Percentiles rank a stretch among this genome's conserved stretches.
Conservation (phyloP, 2,888 invertebrate genomes). For the Fragum fragum region DNA sequence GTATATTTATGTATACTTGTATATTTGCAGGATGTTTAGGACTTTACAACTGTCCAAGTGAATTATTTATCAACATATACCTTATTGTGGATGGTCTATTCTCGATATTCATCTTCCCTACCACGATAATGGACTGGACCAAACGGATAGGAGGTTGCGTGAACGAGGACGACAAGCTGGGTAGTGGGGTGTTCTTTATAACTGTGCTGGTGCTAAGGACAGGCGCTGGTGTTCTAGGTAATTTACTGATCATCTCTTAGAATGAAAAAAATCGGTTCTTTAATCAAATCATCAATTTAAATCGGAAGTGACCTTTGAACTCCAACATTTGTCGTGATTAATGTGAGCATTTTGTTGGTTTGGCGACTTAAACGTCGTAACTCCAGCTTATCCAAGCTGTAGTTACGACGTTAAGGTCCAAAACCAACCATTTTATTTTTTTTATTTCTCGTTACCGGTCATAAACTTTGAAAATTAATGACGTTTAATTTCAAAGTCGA, state of each 20-base stretch:
- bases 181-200: conserved; percentile 45
- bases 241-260: neutral
- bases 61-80: conserved; percentile 50
- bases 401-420: too few relatives aligned
- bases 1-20: too few relatives aligned
- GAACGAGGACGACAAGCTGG: conserved; percentile 43
- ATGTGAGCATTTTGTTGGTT: too few relatives aligned
- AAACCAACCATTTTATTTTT: too few relatives aligned
- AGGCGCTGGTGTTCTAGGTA: conserved; percentile 39
- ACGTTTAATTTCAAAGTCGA: neutral
- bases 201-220: conserved; percentile 50
- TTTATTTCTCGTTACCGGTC: too few relatives aligned
- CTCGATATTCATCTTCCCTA: conserved; percentile 72
- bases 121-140: conserved; percentile 70
- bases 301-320: too few relatives aligned
- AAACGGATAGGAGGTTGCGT: conserved; percentile 69
- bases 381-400: too few relatives aligned
- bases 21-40: conserved; percentile 51
- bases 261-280: neutral
- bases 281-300: neutral
- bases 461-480: too few relatives aligned
- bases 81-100: conserved; percentile 65
- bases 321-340: too few relatives aligned
- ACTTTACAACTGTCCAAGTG: conserved; percentile 49
- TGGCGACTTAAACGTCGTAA: too few relatives aligned